phyloP scores from a whole-genome alignment of 2,113 vertebrate species.

The Lates calcarifer region DNA sequence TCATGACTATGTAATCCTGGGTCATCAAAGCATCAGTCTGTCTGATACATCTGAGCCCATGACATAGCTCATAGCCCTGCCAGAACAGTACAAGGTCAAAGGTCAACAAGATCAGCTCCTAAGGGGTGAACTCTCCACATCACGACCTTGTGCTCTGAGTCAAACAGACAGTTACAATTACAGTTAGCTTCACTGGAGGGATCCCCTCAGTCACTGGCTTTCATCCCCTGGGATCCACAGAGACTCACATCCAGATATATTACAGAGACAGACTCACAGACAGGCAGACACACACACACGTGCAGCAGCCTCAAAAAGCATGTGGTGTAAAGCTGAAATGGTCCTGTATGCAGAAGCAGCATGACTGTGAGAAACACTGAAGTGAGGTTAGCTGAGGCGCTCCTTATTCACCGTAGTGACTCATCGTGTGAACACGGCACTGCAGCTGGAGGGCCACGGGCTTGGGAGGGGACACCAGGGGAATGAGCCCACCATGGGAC shows the following conservation, averaged over 20 bases:
- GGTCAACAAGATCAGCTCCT: conserved; percentile 27
- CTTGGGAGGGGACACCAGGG: conserved; percentile 18
- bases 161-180: conserved; percentile 49
- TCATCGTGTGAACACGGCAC: conserved; percentile 31
- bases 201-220: conserved; percentile 44
- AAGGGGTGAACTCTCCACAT: conserved; percentile 28
- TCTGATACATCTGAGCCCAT: conserved; percentile 14
- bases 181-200: conserved; percentile 39
- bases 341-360: background rate
- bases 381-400: conserved; percentile 30
- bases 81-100: conserved; percentile 53
- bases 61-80: background rate
- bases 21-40: conserved; percentile 15
- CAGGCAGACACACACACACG: conserved; percentile 22
- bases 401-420: conserved; percentile 46
- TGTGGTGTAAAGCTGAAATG: background rate
- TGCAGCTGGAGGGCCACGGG: conserved; percentile 16
- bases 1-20: conserved; percentile 11
- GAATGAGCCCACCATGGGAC: conserved; percentile 11
- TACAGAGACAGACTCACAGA: conserved; percentile 33
- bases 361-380: background rate
- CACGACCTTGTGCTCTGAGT: conserved; percentile 9
- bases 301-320: conserved; percentile 28
- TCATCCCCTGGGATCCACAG: conserved; percentile 31
- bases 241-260: conserved; percentile 40